A percentile compares a stretch with the other conserved stretches of the same genome.
Conservation (phyloP, 2,797 vertebrate genomes). For the Acanthopagrus latus region DNA sequence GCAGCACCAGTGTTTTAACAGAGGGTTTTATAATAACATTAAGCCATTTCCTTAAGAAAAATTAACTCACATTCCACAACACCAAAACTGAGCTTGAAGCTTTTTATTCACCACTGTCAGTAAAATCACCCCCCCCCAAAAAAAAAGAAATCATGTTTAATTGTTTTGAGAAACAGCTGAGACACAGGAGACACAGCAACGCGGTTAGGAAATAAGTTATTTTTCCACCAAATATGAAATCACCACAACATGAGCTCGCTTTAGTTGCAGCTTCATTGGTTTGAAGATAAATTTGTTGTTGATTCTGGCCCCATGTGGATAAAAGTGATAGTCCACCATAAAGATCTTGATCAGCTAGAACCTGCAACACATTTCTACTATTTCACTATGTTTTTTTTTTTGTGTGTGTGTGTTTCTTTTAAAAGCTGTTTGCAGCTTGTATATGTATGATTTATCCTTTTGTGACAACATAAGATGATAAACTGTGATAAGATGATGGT, state of each 20-base stretch:
- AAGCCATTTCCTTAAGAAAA: constrained; percentile 13
- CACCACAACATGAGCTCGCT: neutral
- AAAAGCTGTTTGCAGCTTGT: too few relatives aligned
- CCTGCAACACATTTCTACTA: too few relatives aligned
- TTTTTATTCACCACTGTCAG: constrained; percentile 1
- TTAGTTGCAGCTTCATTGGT: neutral
- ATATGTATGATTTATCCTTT: too few relatives aligned
- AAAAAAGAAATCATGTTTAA: neutral
- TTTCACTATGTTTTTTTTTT: too few relatives aligned
- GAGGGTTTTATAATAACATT: constrained; percentile 1
- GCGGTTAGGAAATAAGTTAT: fast-evolving
- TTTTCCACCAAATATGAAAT: neutral
- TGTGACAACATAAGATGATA: too few relatives aligned
- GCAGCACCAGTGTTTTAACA: neutral
- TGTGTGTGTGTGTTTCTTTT: too few relatives aligned
- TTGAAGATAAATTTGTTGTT: too few relatives aligned
- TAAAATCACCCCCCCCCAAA: neutral
- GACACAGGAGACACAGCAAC: neutral
- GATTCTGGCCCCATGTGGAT: too few relatives aligned
- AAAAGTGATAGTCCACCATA: too few relatives aligned
- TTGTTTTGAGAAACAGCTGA: neutral
- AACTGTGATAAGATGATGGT: neutral
- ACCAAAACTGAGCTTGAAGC: neutral
- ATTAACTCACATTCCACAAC: constrained; percentile 15
- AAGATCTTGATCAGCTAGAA: too few relatives aligned